phyloP scores from a whole-genome alignment of 2,113 vertebrate species.

The Leuciscus idus region DNA sequence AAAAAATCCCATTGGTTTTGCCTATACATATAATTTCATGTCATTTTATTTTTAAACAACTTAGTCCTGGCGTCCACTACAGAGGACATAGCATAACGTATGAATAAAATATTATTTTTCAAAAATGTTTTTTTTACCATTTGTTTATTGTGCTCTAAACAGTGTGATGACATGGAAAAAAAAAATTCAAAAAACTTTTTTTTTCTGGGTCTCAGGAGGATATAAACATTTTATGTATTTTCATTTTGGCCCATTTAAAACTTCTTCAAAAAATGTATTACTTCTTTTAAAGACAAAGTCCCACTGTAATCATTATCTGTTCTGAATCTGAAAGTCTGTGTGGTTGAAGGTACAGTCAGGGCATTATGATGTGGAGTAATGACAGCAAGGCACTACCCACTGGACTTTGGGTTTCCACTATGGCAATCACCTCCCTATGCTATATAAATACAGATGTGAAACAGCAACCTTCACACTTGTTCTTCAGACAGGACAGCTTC shows the following conservation, averaged over 20 bases:
- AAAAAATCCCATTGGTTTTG: too few relatives aligned
- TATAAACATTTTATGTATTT: neutral
- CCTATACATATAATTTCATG: too few relatives aligned
- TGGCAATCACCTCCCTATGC: constrained; percentile 41
- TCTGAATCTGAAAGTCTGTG: constrained; percentile 35
- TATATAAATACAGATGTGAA: constrained; percentile 67
- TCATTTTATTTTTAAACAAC: too few relatives aligned
- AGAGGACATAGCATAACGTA: too few relatives aligned
- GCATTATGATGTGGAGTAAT: constrained; percentile 55
- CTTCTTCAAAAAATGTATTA: fast-evolving
- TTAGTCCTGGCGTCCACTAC: too few relatives aligned
- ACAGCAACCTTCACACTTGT: constrained; percentile 52
- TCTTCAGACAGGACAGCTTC: constrained; percentile 32
- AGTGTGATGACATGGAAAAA: too few relatives aligned
- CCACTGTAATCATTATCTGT: neutral
- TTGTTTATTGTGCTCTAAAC: too few relatives aligned
- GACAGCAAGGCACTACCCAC: constrained; percentile 67
- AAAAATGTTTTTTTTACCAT: too few relatives aligned
- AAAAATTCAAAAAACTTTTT: too few relatives aligned
- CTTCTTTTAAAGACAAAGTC: neutral
- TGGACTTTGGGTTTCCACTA: constrained; percentile 71
- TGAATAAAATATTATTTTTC: too few relatives aligned
- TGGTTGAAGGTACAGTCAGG: constrained; percentile 41
- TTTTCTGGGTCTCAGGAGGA: too few relatives aligned
- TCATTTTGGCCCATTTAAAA: neutral